A percentile compares a stretch with the other conserved stretches of the same genome.
Conservation (phyloP, 2,797 vertebrate genomes). For the Syngnathus acus region DNA sequence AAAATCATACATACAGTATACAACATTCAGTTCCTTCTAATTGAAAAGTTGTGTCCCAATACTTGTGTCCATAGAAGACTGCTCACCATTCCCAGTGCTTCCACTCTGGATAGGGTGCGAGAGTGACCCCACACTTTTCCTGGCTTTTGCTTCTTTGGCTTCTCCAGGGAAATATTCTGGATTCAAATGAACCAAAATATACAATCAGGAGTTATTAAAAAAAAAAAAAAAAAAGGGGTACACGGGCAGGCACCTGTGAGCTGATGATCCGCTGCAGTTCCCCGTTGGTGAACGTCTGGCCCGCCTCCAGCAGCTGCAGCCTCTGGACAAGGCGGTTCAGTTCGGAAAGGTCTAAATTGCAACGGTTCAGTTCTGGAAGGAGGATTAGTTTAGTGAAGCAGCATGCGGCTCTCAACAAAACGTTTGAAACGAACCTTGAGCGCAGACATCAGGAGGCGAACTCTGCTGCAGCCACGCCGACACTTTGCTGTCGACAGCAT, state of each 20-base stretch:
- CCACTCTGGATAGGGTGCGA: slow-evolving; percentile 67
- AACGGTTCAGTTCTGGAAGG: slow-evolving; percentile 76
- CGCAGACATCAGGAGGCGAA: slow-evolving; percentile 75
- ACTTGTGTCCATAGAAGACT: neutral
- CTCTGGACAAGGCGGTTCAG: slow-evolving; percentile 78
- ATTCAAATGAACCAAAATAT: neutral
- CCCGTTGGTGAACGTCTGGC: slow-evolving; percentile 71
- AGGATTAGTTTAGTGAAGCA: neutral
- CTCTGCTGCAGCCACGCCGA: slow-evolving; percentile 84
- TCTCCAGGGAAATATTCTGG: slow-evolving; percentile 73
- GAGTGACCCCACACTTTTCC: slow-evolving; percentile 71
- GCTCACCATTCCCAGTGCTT: slow-evolving; percentile 69
- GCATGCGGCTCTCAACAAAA: neutral
- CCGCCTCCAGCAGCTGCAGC: slow-evolving; percentile 76
- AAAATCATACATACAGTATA: too few species aligned
- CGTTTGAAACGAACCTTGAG: slow-evolving; percentile 66
- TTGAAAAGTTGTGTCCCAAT: neutral
- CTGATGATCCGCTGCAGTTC: slow-evolving; percentile 76
- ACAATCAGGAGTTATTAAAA: neutral
- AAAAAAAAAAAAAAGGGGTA: neutral
- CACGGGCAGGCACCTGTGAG: slow-evolving; percentile 68
- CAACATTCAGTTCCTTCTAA: neutral
- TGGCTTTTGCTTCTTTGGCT: slow-evolving; percentile 66
- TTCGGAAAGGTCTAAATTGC: slow-evolving; percentile 81
- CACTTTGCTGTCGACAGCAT: slow-evolving; percentile 74